Conservation (phyloP, 2,888 invertebrate genomes). For the Drosophila neonasuta region DNA sequence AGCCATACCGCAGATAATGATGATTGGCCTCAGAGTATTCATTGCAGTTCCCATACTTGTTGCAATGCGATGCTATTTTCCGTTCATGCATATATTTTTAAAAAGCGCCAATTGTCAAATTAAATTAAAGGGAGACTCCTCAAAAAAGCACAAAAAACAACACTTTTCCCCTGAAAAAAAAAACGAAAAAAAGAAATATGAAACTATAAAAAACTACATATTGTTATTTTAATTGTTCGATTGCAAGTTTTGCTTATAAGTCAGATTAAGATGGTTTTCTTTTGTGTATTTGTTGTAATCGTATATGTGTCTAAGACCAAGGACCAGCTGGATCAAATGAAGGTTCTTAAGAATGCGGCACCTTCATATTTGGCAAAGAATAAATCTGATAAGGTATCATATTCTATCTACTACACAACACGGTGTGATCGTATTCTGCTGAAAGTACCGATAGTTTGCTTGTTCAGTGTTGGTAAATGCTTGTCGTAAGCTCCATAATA, state of each 20-base stretch:
- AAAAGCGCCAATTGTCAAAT: conserved; percentile 32
- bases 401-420: conserved; percentile 3
- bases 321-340: conserved; percentile 85
- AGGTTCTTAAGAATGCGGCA: conserved; percentile 91
- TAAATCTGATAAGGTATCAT: conserved; percentile 91
- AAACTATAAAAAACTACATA: not conserved
- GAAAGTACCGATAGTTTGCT: conserved; percentile 36
- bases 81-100: conserved; percentile 45
- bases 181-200: not conserved
- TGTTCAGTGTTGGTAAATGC: conserved; percentile 68
- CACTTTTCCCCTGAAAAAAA: conserved; percentile 4
- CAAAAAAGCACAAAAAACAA: conserved; percentile 23
- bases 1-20: conserved; percentile 18
- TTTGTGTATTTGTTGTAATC: conserved; percentile 25
- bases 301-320: conserved; percentile 84
- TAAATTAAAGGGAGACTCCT: conserved; percentile 33
- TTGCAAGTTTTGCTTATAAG: conserved; percentile 25
- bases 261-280: conserved; percentile 24
- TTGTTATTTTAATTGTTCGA: conserved; percentile 35
- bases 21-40: conserved; percentile 38
- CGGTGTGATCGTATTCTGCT: not conserved
- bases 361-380: conserved; percentile 93
- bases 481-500: conserved; percentile 35
- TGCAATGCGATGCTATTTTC: conserved; percentile 45
- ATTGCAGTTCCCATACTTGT: conserved; percentile 38